Percentiles rank a stretch among this genome's conserved stretches.
Conservation (phyloP, 1,140 invertebrate genomes). For the Penaeus chinensis region DNA sequence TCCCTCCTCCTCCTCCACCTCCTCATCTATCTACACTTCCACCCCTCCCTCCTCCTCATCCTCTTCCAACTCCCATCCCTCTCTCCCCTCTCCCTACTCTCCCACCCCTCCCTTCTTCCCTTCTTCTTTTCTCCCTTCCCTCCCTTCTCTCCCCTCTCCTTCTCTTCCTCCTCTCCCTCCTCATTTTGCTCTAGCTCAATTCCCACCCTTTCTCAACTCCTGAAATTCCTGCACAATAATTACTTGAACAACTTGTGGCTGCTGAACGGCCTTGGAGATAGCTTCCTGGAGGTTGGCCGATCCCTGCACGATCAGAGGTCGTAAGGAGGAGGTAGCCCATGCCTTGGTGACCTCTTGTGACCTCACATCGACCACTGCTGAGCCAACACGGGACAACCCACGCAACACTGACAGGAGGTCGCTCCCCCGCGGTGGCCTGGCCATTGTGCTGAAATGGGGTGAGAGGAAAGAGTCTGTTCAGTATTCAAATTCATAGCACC, state of each 20-base stretch:
- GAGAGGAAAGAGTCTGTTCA: not conserved
- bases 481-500: not conserved
- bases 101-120: too few species aligned
- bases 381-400: slow-evolving; percentile 41
- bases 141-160: too few species aligned
- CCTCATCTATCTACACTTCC: too few species aligned
- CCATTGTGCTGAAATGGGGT: slow-evolving; percentile 11
- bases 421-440: slow-evolving; percentile 36
- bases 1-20: too few species aligned
- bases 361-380: slow-evolving; percentile 39
- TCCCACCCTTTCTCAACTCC: too few species aligned
- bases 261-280: slow-evolving; percentile 1
- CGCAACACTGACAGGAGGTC: slow-evolving; percentile 44
- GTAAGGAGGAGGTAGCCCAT: slow-evolving; percentile 50
- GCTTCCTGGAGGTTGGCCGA: slow-evolving; percentile 31
- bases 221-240: not conserved
- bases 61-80: too few species aligned
- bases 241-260: slow-evolving; percentile 39
- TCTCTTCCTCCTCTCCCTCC: too few species aligned
- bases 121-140: too few species aligned
- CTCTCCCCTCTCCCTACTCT: too few species aligned
- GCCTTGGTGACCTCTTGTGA: slow-evolving; percentile 43
- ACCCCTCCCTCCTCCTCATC: too few species aligned
- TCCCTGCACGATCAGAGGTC: slow-evolving; percentile 23
- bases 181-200: too few species aligned